phyloP scores from a whole-genome alignment of 2,113 vertebrate genomes.

The Toxotes jaculatrix region DNA sequence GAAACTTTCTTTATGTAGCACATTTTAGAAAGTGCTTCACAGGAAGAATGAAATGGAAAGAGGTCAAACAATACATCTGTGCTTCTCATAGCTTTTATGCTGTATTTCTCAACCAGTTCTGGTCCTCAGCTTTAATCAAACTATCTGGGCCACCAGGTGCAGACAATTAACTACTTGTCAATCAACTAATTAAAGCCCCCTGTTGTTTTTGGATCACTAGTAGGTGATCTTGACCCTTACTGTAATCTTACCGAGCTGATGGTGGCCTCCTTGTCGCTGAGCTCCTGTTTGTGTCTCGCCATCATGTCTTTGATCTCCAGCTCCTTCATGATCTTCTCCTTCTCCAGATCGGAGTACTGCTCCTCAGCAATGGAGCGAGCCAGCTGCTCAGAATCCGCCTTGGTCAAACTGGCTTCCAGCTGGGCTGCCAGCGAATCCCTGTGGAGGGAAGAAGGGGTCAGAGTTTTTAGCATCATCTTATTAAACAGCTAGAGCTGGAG shows the following conservation, averaged over 20 bases:
- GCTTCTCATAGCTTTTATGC: not conserved
- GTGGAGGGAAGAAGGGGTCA: not conserved
- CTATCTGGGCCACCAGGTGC: not conserved
- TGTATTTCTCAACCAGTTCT: not conserved
- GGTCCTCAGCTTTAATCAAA: too few relatives aligned
- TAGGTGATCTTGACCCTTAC: too few relatives aligned
- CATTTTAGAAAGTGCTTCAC: not conserved
- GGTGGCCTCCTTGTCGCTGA: conserved; percentile 94
- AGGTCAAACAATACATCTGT: too few relatives aligned
- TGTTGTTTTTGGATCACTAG: not conserved
- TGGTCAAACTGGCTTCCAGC: conserved; percentile 93
- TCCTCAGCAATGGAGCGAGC: conserved; percentile 96
- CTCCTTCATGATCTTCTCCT: conserved; percentile 99
- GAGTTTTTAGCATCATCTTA: not conserved
- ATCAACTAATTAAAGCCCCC: not conserved
- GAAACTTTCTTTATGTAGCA: not conserved
- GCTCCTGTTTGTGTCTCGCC: conserved; percentile 93
- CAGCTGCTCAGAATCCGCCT: conserved; percentile 94
- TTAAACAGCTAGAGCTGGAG: not conserved
- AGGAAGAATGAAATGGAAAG: not conserved
- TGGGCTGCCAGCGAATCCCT: conserved; percentile 94
- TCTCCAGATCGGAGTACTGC: conserved; percentile 95
- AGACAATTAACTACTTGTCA: not conserved
- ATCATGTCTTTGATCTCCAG: conserved; percentile 98
- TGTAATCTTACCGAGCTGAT: conserved; percentile 90